Evolutionary conservation across 2,113 vertebrate genomes (phyloP).

Genomic region (Callopanchax toddi): DNA sequence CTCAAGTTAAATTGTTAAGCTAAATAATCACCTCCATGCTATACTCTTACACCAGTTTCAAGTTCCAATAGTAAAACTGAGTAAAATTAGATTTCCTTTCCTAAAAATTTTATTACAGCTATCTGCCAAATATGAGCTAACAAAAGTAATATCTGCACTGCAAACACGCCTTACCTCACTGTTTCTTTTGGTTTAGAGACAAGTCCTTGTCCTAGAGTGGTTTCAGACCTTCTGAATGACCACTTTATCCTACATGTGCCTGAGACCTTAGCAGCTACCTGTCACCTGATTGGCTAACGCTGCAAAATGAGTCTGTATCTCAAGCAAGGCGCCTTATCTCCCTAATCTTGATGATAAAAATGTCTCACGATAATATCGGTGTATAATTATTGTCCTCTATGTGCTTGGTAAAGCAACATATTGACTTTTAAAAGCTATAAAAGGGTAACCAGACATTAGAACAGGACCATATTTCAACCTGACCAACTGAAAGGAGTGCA

Average conservation of each 20-base stretch:
- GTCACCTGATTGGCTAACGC: constrained; percentile 71
- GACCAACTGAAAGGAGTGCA: not conserved
- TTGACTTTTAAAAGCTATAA: constrained; percentile 15
- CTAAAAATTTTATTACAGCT: not conserved
- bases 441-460: not conserved
- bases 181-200: constrained; percentile 37
- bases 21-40: not conserved
- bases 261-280: constrained; percentile 55
- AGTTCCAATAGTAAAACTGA: not conserved
- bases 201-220: constrained; percentile 40
- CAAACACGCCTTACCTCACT: constrained; percentile 49
- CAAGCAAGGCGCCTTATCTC: constrained; percentile 77
- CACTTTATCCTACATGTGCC: constrained; percentile 60
- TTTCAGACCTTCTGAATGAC: constrained; percentile 71
- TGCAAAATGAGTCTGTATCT: constrained; percentile 63
- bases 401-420: constrained; percentile 27
- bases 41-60: not conserved
- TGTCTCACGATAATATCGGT: constrained; percentile 65
- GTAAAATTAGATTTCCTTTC: not conserved
- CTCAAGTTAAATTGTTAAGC: not conserved
- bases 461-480: not conserved
- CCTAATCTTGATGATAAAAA: constrained; percentile 82
- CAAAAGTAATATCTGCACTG: not conserved
- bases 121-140: not conserved
- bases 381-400: constrained; percentile 68